These are phyloP conservation scores for Prosopocoilus inquinatus DNA, from an alignment of 2,888 invertebrate genomes.

Conservation along the genomic window DNA sequence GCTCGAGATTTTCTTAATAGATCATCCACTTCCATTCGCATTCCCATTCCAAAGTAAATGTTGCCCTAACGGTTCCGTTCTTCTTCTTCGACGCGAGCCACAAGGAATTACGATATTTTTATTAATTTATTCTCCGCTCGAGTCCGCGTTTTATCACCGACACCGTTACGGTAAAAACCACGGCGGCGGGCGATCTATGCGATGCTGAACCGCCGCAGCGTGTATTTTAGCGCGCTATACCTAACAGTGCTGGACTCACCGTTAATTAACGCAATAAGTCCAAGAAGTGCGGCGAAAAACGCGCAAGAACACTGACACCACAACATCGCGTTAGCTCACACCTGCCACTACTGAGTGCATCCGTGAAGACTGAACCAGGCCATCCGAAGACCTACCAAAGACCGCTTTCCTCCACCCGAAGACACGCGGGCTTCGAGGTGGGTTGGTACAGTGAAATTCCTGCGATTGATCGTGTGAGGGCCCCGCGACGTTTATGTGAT, in stretches of 20 bases:
- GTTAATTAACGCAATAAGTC: conserved; percentile 25
- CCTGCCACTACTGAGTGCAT: conserved; percentile 14
- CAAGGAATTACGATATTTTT: too few relatives aligned
- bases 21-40: too few relatives aligned
- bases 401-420: conserved; percentile 23
- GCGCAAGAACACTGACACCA: conserved; percentile 27
- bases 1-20: too few relatives aligned
- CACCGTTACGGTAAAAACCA: too few relatives aligned
- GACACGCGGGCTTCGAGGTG: conserved; percentile 6
- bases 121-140: too few relatives aligned
- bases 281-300: conserved; percentile 20
- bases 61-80: too few relatives aligned
- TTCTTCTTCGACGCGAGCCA: too few relatives aligned
- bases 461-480: too few relatives aligned
- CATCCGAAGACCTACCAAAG: conserved; percentile 29
- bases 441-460: neutral
- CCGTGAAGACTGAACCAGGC: conserved; percentile 33
- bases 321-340: conserved; percentile 18
- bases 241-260: conserved; percentile 19
- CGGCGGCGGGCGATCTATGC: too few relatives aligned
- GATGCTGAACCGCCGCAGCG: neutral
- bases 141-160: too few relatives aligned
- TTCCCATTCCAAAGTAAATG: too few relatives aligned
- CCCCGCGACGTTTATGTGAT: too few relatives aligned
- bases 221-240: neutral